A percentile compares a stretch with the other conserved stretches of the same genome.
These are phyloP conservation scores for Odontomachus brunneus DNA, from an alignment of 1,140 invertebrate species.

Conservation along the genomic window DNA sequence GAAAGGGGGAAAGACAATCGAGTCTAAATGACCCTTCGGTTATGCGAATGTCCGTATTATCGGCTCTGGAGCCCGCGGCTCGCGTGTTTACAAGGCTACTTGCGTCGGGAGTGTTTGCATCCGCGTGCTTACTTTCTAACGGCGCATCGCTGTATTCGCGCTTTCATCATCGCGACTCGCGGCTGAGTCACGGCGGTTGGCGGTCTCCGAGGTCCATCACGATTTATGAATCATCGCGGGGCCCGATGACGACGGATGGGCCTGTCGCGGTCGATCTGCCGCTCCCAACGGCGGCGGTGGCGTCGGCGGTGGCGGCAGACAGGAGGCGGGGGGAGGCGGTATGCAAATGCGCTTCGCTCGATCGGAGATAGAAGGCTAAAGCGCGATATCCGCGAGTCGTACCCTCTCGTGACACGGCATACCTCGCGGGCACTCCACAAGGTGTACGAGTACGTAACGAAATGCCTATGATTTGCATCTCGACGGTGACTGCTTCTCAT, in stretches of 20 bases:
- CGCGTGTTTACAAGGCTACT: background rate
- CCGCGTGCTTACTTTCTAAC: conserved; percentile 62
- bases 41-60: background rate
- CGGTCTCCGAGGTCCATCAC: conserved; percentile 10
- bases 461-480: conserved; percentile 46
- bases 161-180: conserved; percentile 54
- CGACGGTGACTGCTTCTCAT: background rate
- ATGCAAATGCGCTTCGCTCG: conserved; percentile 43
- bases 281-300: background rate
- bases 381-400: conserved; percentile 15
- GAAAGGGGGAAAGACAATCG: background rate
- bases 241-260: conserved; percentile 52
- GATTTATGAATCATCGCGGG: conserved; percentile 63
- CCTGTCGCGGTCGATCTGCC: conserved; percentile 14
- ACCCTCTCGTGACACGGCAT: conserved; percentile 4
- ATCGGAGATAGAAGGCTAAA: conserved; percentile 42
- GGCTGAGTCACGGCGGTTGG: conserved; percentile 60
- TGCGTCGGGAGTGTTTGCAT: conserved; percentile 7
- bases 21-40: background rate
- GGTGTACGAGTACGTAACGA: background rate
- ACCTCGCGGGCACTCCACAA: conserved; percentile 16
- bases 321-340: conserved; percentile 9
- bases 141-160: background rate
- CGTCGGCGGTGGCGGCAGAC: no score
- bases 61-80: no score